Evolutionary conservation across 2,113 vertebrate genomes (phyloP), one percentile per base, ranked within the genome.

Genomic region (Gallinago jamesoni): DNA sequence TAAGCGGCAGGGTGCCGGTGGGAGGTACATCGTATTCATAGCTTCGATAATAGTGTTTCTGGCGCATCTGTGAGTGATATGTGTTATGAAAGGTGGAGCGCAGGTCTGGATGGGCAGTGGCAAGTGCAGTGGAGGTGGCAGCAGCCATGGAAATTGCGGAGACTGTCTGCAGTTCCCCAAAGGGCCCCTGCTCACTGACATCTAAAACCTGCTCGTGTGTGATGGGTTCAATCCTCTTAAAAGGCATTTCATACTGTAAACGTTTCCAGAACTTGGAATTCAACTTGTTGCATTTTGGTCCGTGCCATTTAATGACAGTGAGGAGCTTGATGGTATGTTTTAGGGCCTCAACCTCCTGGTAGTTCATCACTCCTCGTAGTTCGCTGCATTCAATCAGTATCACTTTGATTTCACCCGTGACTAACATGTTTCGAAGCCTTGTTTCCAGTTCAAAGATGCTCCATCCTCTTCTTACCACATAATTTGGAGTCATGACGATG

Each of bases 31-130:
- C 99, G 24, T 99, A 99, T 94, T 99, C 99, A 37, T 99, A 99
- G 98, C 99, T 99, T 98, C 99, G 98, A 97, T 99, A 99, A 98
- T 99, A 99, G 98, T 99, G 99, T 99, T 99, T 99, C 99, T 99
- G 99, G 97, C 99, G 98, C 99, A 99, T 99, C 97, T 99, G 99
- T 93, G 99, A 99, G 95, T 99, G 99, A 98, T 99, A 99, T 87
- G 99, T 99, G 97, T 99, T 99, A 98, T 99, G 99, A 98, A 99
- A 99, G 69, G 99, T 98, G 93, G 99, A 99, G 86, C 99, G 99
- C 94, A 99, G 98, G 97, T 99, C 99, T 62, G 99, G 99, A 96
- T 99, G 99, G 93, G 99, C 99, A 93, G 99, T 99, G 87, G 99
- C 99, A 98, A 99, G 99, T 98, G 99, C 99, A 78, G 99, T 99